A percentile compares a stretch with the other conserved stretches of the same genome.
Evolutionary conservation across 2,797 vertebrate genomes (phyloP).

Genomic region (Ctenopoma multispine): DNA sequence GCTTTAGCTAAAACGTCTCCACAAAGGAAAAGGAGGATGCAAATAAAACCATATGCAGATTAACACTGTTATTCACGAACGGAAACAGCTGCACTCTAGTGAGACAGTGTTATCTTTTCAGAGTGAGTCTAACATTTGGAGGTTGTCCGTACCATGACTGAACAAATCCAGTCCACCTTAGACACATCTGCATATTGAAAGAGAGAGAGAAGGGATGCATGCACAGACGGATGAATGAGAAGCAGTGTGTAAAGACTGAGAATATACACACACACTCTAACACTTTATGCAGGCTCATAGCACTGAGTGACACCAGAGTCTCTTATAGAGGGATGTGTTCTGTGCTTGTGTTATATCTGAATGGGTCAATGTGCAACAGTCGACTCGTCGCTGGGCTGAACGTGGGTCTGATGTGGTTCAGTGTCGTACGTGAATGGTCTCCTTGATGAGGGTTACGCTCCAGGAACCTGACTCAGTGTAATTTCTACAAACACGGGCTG

Average conservation of each 20-base stretch:
- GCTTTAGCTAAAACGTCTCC: no score
- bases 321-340: background rate
- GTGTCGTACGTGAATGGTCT: background rate
- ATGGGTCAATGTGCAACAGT: constrained; percentile 22
- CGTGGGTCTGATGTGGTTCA: background rate
- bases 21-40: no score
- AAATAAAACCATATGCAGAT: no score
- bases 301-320: constrained; percentile 66
- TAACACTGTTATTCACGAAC: no score
- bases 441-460: background rate
- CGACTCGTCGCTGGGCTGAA: background rate
- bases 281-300: constrained; percentile 28
- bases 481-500: background rate
- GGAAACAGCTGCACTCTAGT: no score
- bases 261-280: background rate
- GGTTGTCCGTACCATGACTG: background rate
- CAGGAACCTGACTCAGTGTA: background rate
- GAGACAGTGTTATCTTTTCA: no score
- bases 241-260: constrained; percentile 50
- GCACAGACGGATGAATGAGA: constrained; percentile 59
- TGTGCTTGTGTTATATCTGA: constrained; percentile 33
- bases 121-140: background rate
- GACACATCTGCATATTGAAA: constrained; percentile 54
- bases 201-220: constrained; percentile 21
- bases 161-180: constrained; percentile 17